Evolutionary conservation across 2,888 invertebrate genomes (phyloP), one percentile per base, ranked within the genome.

Genomic region (Desoria tigrina): DNA sequence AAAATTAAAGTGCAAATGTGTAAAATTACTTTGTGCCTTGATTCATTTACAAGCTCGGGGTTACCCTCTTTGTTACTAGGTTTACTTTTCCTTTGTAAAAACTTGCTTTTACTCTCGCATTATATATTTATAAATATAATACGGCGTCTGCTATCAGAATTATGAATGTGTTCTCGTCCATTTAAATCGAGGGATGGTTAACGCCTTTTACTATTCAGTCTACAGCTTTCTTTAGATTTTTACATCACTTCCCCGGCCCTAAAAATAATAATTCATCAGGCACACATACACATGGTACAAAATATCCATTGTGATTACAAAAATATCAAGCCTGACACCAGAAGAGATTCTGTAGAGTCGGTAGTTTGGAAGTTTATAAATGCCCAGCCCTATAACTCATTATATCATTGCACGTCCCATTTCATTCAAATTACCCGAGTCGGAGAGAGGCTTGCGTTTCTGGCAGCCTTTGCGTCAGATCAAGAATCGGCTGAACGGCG

Each of bases 321-420:
- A 16, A 18, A 16, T 16, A 45, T 45, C 45, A 18, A 6, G 45
- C n/a, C 16, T 6, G 16, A 16, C 21, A 18, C 16, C 45, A 16
- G 21, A 45, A n/a, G n/a, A n/a, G n/a, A n/a, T n/a, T n/a, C 16
- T 45, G 6, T 45, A 32, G 4, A 45, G 45, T 21, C 21, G 45
- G 45, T 21, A 45, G 45, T 45, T 45, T 21, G 4, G 21, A 6
- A 45, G 32, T 32, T 32, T 45, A 6, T 16, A 39, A 39, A 9
- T 45, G n/a, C 42, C 58, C 42, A 27, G 42, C 58, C 58, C 58
- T 27, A 26, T n/a, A 27, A 58, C 58, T 58, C 58, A 58, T 58
- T 58, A 58, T 45, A 11, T 42, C 45, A 39, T 45, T 58, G 45
- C 49, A 58, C 49, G 58, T 45, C 58, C 58, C 58, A 58, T 58